A percentile compares a stretch with the other conserved stretches of the same genome.
These are phyloP conservation scores for Scortum barcoo DNA, from an alignment of 2,113 vertebrate species.

Conservation along the genomic window DNA sequence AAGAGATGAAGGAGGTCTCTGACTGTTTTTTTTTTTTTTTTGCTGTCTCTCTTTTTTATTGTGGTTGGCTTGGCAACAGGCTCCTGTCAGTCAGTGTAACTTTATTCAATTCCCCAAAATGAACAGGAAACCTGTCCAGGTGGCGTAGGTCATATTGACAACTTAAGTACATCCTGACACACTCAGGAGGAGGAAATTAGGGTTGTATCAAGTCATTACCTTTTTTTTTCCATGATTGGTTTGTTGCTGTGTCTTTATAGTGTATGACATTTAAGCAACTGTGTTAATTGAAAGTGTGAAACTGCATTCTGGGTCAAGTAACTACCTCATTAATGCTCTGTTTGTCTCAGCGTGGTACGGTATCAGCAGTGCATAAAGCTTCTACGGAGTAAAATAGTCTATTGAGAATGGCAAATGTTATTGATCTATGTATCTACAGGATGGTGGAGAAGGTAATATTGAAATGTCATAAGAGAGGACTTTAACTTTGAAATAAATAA, in stretches of 20 bases:
- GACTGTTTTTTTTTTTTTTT: constrained; percentile 2
- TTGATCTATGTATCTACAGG: neutral
- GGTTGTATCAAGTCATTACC: neutral
- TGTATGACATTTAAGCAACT: neutral
- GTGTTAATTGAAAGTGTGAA: constrained; percentile 6
- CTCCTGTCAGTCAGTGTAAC: constrained; percentile 46
- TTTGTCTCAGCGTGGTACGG: neutral
- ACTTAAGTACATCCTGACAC: neutral
- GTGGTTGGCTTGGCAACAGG: constrained; percentile 35
- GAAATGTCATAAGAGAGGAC: neutral
- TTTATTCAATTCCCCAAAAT: constrained; percentile 17
- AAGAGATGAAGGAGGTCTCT: constrained; percentile 42
- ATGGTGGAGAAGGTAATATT: neutral
- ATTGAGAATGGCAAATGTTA: neutral
- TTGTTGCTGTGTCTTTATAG: neutral
- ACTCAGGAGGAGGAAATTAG: neutral
- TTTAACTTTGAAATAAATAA: neutral
- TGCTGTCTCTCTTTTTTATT: neutral
- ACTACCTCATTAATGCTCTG: constrained; percentile 6
- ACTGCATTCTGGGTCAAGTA: constrained; percentile 4
- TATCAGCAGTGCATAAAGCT: neutral
- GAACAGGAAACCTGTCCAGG: neutral
- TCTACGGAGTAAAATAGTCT: constrained; percentile 1
- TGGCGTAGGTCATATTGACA: neutral
- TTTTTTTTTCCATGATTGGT: neutral